Base-by-base conservation (phyloP, 1,140 invertebrate genomes). In the Drosophila nasuta region DNA sequence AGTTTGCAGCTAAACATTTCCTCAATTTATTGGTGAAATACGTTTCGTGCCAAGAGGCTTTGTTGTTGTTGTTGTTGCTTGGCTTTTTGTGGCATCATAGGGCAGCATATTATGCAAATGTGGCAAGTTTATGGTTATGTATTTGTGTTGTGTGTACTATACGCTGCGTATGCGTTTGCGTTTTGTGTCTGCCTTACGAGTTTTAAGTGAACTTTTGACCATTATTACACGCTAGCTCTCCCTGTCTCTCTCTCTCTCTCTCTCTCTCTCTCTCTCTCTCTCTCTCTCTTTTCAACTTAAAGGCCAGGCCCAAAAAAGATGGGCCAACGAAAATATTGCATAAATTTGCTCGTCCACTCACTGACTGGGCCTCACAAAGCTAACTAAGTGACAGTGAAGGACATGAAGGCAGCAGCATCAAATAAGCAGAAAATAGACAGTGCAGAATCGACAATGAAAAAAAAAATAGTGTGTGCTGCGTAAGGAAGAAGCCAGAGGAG, bases 11-110 rank as follows among this genome's bases (percentile, higher is more conserved):
- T 75, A 75, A 86, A 69, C 78, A 86, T 86, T 86, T 86, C 82
- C 82, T 79, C 82, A 80, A 87, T 88, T 88, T 87, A 87, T 88
- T 88, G 82, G 72, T 65, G 80, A 88, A 87, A 82, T 88, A 87
- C 77, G 82, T 77, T 87, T 63, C 63, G 73, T 80, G 83, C 69
- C 77, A 80, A 75, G 83, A 79, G 82, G 72, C 49, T 75, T 67
- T 79, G 20, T 25, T 25, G 20, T 20, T 82, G 56, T 59, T 75
- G 45, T 77, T 54, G 17, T 30, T 54, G 13, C 15, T 54, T 67
- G 38, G 81, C 69, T 64, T 75, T 78, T 78, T 85, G 75, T 81
- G 78, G 82, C 82, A 85, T 76, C 79, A 33, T 33, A 79, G 20
- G 20, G 38, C 76, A 78, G 73, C 73, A 86, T 88, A 83, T 87